Evolutionary conservation across 2,113 vertebrate species (phyloP).

Genomic region (western clawed frog (Xenopus tropicalis)): DNA sequence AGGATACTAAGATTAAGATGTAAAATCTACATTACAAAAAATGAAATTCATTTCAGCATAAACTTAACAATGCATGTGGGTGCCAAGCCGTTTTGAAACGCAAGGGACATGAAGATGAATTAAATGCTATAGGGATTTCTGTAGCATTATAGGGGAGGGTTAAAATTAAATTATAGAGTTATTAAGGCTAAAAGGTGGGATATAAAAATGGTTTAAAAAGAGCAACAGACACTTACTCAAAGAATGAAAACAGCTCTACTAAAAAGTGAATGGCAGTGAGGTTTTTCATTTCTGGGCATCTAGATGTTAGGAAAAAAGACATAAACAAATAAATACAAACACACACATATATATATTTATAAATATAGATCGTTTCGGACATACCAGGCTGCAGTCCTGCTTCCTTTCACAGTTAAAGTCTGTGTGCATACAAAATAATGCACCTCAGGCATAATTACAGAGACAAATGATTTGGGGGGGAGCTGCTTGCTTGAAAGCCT

Average conservation of each 20-base stretch:
- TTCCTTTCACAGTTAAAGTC: constrained; percentile 1
- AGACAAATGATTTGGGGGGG: not conserved
- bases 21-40: too few species aligned
- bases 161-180: too few species aligned
- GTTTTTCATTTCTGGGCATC: not conserved
- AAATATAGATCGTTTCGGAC: not conserved
- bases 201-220: too few species aligned
- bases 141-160: too few species aligned
- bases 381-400: not conserved
- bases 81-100: too few species aligned
- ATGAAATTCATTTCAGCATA: too few species aligned
- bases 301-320: not conserved
- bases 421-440: not conserved
- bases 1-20: too few species aligned
- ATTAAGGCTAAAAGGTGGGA: too few species aligned
- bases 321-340: not conserved
- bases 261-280: not conserved
- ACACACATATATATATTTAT: not conserved
- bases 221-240: not conserved
- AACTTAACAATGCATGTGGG: too few species aligned
- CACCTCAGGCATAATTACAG: not conserved
- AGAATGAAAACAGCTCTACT: not conserved
- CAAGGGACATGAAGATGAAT: too few species aligned
- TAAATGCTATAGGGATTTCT: too few species aligned
- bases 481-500: too few species aligned